Evolutionary conservation across 2,113 vertebrate species (phyloP), one percentile per base, ranked within the genome.

Genomic region (Solea senegalensis): DNA sequence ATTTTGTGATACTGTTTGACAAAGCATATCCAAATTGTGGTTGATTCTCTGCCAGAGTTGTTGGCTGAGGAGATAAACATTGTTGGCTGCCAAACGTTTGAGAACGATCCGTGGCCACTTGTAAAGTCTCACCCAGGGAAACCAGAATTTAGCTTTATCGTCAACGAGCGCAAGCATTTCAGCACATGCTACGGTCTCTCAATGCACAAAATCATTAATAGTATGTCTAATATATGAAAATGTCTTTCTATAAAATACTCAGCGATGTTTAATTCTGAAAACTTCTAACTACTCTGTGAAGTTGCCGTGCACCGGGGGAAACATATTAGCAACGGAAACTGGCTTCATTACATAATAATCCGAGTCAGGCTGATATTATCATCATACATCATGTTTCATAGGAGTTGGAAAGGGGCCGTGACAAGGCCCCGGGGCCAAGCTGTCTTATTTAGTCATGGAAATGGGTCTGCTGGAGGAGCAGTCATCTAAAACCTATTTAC

Each of bases 371-470:
- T 65, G 49, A 72, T 69, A 66, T 75, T 58, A 71, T 78, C 26
- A 2, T 69, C 57, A 44, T 76, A 66, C 81, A 77, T 79, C 64
- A 70, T 69, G 76, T 72, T 85, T 48, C 61, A 67, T 66, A 69
- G 72, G 61, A 72, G 79, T 16, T 61, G 67, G 51, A 66, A 69
- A 72, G 13, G 21, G 26, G 74, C 57, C 50, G 75, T 75, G 86
- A 83, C 64, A 65, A 83, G 28, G 66, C 77, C 72, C 67, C 1
- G 54, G 43, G 67, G 74, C 55, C 45, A 6, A 14, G 64, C 72
- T 28, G 84, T 83, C 86, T 70, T 78, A 77, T 83, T 85, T 86
- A 86, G 69, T 81, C 77, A 88, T 81, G 79, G 60, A 64, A 69
- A 52, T 13, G 65, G 52, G 66, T 57, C 11, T 34, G 34, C 34